Evolutionary conservation across 2,113 vertebrate genomes (phyloP).

Genomic region (Tragelaphus strepsiceros): DNA sequence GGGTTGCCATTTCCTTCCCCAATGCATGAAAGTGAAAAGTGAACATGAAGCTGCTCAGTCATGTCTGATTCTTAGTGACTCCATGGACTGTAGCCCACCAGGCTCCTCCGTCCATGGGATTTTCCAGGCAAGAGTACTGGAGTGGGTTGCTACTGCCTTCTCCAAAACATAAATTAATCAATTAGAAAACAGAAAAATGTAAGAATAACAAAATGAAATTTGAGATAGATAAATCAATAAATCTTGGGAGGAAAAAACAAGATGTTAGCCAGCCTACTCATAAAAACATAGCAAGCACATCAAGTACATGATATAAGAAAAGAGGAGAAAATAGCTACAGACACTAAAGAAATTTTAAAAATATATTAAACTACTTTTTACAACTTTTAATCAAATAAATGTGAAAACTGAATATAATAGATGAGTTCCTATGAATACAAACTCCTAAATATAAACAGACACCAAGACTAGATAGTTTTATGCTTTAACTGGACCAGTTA

Average conservation of each 20-base stretch:
- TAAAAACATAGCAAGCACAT: background rate
- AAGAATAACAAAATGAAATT: background rate
- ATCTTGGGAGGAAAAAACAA: background rate
- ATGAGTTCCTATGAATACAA: background rate
- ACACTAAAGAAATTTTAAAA: background rate
- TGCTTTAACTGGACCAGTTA: background rate
- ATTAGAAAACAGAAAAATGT: background rate
- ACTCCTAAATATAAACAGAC: background rate
- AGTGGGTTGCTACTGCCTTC: too few relatives aligned
- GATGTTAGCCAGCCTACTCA: background rate
- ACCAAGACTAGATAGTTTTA: background rate
- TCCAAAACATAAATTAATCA: background rate
- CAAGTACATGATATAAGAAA: background rate
- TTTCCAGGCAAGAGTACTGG: too few relatives aligned
- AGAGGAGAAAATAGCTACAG: background rate
- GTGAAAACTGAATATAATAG: background rate
- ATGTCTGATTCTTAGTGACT: too few relatives aligned
- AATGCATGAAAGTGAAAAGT: too few relatives aligned
- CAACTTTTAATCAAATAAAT: background rate
- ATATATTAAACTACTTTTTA: background rate
- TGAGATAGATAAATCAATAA: background rate
- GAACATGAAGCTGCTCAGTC: too few relatives aligned
- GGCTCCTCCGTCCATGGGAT: too few relatives aligned
- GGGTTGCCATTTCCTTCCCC: too few relatives aligned
- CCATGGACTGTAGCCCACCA: too few relatives aligned